A percentile compares a stretch with the other conserved stretches of the same genome.
phyloP scores from a whole-genome alignment of 1,140 invertebrate species.

The Achroia grisella region DNA sequence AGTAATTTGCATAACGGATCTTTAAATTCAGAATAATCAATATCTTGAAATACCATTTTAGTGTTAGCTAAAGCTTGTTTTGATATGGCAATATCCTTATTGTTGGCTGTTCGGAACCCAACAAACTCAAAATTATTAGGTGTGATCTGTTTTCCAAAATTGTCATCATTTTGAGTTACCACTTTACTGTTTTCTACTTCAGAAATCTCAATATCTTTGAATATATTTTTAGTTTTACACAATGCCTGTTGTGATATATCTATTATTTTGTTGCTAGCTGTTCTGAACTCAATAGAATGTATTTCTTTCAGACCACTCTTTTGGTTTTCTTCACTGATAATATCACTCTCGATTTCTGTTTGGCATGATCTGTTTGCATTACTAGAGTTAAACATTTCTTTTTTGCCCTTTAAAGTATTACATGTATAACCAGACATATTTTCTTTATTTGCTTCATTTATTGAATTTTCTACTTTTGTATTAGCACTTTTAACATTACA shows the following conservation, averaged over 20 bases:
- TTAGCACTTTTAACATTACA: conserved; percentile 4
- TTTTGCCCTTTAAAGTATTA: too few species aligned
- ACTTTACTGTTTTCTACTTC: background rate
- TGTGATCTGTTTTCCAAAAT: too few species aligned
- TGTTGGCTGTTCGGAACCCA: conserved; percentile 39
- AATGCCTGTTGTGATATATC: conserved; percentile 16
- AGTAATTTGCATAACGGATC: background rate
- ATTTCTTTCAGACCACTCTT: too few species aligned
- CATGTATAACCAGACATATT: too few species aligned
- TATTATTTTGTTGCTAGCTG: conserved; percentile 18
- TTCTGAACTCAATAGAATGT: conserved; percentile 12
- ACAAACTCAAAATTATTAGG: background rate
- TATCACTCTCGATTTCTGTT: too few species aligned
- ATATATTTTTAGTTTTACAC: conserved; percentile 25
- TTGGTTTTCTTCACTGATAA: too few species aligned
- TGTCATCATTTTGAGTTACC: too few species aligned
- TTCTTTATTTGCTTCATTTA: too few species aligned
- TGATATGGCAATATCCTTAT: conserved; percentile 32
- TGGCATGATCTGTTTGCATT: too few species aligned
- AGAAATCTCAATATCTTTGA: conserved; percentile 9
- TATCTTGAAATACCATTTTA: conserved; percentile 41
- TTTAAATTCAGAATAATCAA: conserved; percentile 3
- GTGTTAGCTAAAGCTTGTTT: conserved; percentile 41
- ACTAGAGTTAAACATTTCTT: too few species aligned
- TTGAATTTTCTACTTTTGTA: background rate